phyloP scores from a whole-genome alignment of 1,140 invertebrate species.

The Linepithema humile region DNA sequence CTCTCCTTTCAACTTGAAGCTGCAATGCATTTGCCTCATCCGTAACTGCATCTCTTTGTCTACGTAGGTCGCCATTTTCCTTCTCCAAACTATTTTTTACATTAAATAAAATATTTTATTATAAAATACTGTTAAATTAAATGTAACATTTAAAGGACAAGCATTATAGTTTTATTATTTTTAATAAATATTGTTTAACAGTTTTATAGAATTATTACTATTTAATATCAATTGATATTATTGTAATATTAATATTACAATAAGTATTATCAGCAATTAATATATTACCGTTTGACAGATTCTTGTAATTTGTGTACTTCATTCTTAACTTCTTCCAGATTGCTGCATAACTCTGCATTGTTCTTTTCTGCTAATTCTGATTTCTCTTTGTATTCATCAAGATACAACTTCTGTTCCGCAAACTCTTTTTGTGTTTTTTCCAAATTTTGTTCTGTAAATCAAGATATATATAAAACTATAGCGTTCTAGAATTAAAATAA shows the following conservation, averaged over 20 bases:
- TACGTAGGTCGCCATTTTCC: constrained; percentile 84
- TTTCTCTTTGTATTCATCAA: constrained; percentile 87
- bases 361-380: constrained; percentile 87
- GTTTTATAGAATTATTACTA: not conserved
- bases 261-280: not conserved
- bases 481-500: not conserved
- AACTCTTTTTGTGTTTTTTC: constrained; percentile 86
- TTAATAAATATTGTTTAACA: too few species aligned
- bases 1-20: constrained; percentile 88
- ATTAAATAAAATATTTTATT: not conserved
- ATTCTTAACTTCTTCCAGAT: constrained; percentile 86
- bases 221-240: not conserved
- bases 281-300: constrained; percentile 80
- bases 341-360: constrained; percentile 86
- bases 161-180: too few species aligned
- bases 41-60: constrained; percentile 87
- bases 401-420: constrained; percentile 86
- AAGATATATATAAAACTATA: constrained; percentile 19
- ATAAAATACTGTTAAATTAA: not conserved
- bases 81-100: constrained; percentile 84
- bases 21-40: constrained; percentile 90
- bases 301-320: constrained; percentile 88
- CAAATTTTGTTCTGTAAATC: constrained; percentile 86
- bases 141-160: constrained; percentile 57
- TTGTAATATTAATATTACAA: not conserved